These are phyloP conservation scores for Halcyon smyrnensis DNA, from an alignment of 2,797 vertebrate genomes.

Conservation along the genomic window DNA sequence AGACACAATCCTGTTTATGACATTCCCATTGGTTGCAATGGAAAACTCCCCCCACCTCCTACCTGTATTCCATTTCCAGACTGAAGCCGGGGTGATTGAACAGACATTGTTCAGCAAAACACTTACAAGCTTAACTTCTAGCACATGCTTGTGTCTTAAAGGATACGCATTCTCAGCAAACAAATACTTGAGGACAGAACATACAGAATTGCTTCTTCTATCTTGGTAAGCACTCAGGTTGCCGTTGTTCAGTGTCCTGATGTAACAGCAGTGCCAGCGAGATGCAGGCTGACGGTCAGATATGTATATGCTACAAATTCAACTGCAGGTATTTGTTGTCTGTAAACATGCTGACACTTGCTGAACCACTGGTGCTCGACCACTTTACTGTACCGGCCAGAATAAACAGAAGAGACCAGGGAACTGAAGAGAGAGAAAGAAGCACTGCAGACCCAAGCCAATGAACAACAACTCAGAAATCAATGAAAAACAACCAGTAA, in stretches of 20 bases:
- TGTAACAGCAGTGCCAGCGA: not conserved
- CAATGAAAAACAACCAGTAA: not conserved
- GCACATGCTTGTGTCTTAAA: not conserved
- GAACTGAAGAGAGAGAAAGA: not conserved
- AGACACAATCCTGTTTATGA: not conserved
- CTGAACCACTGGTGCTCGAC: not conserved
- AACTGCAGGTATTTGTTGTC: not conserved
- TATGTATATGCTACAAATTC: not conserved
- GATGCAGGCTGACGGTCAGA: not conserved
- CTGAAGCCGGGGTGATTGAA: not conserved
- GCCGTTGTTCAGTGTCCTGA: not conserved
- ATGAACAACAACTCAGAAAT: not conserved
- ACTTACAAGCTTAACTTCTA: not conserved
- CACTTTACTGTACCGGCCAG: not conserved
- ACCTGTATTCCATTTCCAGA: not conserved
- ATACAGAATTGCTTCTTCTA: accelerated
- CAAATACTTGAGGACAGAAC: not conserved
- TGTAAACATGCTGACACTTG: not conserved
- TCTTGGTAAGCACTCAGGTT: not conserved
- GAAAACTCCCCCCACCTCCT: not conserved
- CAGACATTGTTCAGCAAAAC: not conserved
- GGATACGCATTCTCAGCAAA: not conserved
- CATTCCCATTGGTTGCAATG: not conserved
- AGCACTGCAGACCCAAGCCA: not conserved
- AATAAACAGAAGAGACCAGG: accelerated